Base-by-base conservation (phyloP, 2,888 invertebrate genomes). In the Exocentrus adspersus region DNA sequence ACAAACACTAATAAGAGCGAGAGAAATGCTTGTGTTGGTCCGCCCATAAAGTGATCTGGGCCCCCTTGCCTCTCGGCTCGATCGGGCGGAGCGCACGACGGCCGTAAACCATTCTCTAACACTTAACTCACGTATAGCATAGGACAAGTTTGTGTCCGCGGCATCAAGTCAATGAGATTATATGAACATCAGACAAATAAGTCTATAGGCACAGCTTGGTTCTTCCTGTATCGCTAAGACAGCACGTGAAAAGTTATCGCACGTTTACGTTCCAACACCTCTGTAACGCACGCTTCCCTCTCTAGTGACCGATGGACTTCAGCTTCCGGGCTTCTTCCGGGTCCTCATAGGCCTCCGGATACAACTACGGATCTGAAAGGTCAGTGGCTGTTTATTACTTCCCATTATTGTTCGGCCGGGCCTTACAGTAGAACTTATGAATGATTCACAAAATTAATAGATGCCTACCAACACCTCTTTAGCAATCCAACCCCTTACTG, bases 21-120 rank as follows among this genome's bases (percentile, higher is more conserved):
- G 84, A 78, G 81, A 79, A 84, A 82, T 75, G 67, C 63, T 80
- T 77, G 78, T 82, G 81, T 80, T 83, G 81, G 79, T 82, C 82
- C 83, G 82, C 82, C 83, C 82, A 82, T 82, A 83, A 83, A 83
- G 79, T 80, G 79, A 79, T 78, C 76, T 72, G 59, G 52, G 73
- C 69, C 73, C 75, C 78, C 77, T 74, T 75, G 70, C 67, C 75
- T 68, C 67, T 72, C 74, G 65, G 63, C 71, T 70, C 72, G 75
- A 76, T 76, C 79, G 79, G 80, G 81, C 80, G 81, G 80, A 81
- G 80, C 80, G 78, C 78, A 76, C 67, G 70, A 67, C 77, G 77
- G 81, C 82, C 82, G 83, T 83, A 83, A 83, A 83, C 81, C 80
- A 83, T 83, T 80, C 80, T 78, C 79, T 76, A 81, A 81, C 83